Percentiles rank a stretch among this genome's conserved stretches.
phyloP scores from a whole-genome alignment of 2,888 invertebrate species.

The Baccha elongata region DNA sequence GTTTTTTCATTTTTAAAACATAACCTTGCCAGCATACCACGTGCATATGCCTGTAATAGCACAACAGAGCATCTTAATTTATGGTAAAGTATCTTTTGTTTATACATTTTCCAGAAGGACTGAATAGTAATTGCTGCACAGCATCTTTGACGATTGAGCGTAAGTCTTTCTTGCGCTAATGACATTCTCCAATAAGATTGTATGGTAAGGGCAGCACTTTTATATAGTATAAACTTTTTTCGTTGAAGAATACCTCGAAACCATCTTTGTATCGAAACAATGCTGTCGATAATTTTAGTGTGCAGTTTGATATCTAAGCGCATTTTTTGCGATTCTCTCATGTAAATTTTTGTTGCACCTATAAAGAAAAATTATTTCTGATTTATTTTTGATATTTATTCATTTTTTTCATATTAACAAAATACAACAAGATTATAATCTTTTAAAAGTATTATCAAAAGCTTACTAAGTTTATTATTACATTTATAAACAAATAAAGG shows the following conservation, averaged over 20 bases:
- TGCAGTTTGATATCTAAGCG: slow-evolving; percentile 95
- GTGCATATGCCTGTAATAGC: slow-evolving; percentile 88
- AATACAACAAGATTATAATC: too few species aligned
- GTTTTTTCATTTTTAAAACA: slow-evolving; percentile 82
- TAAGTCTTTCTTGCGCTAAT: slow-evolving; percentile 84
- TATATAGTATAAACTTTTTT: slow-evolving; percentile 89
- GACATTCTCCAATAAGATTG: slow-evolving; percentile 89
- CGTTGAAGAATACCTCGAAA: slow-evolving; percentile 91
- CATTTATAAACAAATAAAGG: too few species aligned
- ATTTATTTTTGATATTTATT: too few species aligned
- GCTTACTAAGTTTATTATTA: too few species aligned
- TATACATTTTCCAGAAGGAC: slow-evolving; percentile 89
- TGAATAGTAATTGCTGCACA: slow-evolving; percentile 88
- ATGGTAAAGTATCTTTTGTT: slow-evolving; percentile 86
- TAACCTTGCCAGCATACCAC: slow-evolving; percentile 87
- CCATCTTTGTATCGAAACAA: slow-evolving; percentile 96
- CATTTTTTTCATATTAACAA: too few species aligned
- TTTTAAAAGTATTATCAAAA: too few species aligned
- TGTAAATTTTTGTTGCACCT: slow-evolving; percentile 94
- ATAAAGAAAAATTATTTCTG: slow-evolving; percentile 80
- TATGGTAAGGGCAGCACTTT: slow-evolving; percentile 89
- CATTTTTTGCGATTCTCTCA: slow-evolving; percentile 96
- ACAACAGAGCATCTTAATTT: slow-evolving; percentile 85
- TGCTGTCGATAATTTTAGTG: slow-evolving; percentile 96
- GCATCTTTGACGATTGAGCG: slow-evolving; percentile 83